phyloP scores from a whole-genome alignment of 2,113 vertebrate genomes.

The Heterocephalus glaber region DNA sequence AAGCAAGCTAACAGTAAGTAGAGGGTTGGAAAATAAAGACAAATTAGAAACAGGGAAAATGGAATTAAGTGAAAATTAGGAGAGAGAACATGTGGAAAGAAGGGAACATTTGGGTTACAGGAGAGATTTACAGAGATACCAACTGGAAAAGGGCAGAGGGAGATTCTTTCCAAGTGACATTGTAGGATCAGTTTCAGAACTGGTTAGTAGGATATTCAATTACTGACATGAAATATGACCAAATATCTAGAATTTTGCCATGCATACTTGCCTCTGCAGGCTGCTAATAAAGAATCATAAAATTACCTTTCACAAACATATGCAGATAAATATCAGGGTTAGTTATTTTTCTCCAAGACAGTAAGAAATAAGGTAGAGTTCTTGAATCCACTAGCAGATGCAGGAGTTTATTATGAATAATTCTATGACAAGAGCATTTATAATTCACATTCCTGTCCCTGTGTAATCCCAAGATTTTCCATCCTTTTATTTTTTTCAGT shows the following conservation, averaged over 20 bases:
- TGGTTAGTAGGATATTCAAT: neutral
- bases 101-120: neutral
- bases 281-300: neutral
- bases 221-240: neutral
- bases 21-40: neutral
- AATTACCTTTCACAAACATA: neutral
- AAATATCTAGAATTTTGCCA: neutral
- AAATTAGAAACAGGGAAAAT: neutral
- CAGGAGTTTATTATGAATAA: constrained; percentile 12
- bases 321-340: neutral
- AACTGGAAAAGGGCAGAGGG: neutral
- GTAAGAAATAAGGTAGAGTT: constrained; percentile 17
- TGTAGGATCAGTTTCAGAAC: neutral
- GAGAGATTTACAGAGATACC: neutral
- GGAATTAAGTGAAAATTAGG: neutral
- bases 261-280: neutral
- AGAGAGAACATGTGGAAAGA: neutral
- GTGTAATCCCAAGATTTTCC: neutral
- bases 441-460: neutral
- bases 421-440: neutral
- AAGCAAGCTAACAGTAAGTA: neutral
- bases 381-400: neutral
- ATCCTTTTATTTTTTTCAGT: constrained; percentile 1
- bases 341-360: constrained; percentile 14
- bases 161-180: neutral